Conservation (phyloP, 2,888 invertebrate species). For the Zonitis immaculata region DNA sequence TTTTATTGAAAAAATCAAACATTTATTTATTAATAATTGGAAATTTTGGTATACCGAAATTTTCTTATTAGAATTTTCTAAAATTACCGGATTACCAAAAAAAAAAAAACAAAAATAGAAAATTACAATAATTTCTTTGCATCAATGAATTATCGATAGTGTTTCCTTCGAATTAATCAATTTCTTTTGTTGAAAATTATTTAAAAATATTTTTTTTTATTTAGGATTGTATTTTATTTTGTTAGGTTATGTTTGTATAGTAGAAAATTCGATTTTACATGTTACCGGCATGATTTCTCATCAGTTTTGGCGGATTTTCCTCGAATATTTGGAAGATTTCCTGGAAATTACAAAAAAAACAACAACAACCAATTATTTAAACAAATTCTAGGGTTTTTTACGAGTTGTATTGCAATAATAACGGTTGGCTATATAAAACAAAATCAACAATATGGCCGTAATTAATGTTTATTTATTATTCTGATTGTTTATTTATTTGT, state of each 20-base stretch:
- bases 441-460: background rate
- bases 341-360: background rate
- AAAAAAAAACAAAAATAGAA: too few species aligned
- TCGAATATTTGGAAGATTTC: too few species aligned
- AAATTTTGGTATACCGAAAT: too few species aligned
- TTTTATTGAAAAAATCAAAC: too few species aligned
- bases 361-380: background rate
- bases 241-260: constrained; percentile 1
- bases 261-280: background rate
- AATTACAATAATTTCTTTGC: too few species aligned
- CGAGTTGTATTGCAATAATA: background rate
- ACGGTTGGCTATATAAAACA: background rate
- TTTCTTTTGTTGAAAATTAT: background rate
- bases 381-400: background rate
- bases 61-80: too few species aligned
- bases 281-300: background rate
- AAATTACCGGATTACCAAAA: too few species aligned
- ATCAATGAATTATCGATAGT: too few species aligned
- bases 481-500: background rate
- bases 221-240: background rate
- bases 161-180: too few species aligned
- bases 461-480: background rate
- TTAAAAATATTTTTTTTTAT: too few species aligned
- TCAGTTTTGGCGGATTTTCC: background rate
- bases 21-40: too few species aligned